Evolutionary conservation across 2,113 vertebrate genomes (phyloP).

Genomic region (Promerops cafer): DNA sequence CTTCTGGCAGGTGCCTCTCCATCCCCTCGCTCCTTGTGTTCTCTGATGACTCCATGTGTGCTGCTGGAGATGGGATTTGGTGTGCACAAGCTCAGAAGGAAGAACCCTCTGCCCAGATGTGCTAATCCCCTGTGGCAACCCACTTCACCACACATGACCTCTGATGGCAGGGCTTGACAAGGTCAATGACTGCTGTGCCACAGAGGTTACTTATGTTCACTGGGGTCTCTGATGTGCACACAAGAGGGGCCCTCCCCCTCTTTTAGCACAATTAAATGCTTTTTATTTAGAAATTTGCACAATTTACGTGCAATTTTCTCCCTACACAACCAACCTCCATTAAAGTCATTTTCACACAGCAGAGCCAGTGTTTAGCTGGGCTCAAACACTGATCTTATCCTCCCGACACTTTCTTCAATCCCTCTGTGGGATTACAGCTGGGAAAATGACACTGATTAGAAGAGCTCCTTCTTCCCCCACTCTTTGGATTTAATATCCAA

Average conservation of each 20-base stretch:
- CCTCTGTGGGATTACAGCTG: neutral
- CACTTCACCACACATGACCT: constrained; percentile 32
- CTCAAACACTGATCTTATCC: constrained; percentile 5
- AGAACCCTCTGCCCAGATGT: constrained; percentile 49
- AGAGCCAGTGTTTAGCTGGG: neutral
- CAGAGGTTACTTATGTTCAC: neutral
- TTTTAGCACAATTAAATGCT: constrained; percentile 21
- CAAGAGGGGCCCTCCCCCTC: neutral
- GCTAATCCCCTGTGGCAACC: constrained; percentile 49
- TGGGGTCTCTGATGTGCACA: neutral
- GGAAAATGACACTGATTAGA: constrained; percentile 1
- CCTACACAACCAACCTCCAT: neutral
- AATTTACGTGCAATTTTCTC: neutral
- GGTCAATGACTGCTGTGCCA: constrained; percentile 40
- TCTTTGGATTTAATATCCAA: neutral
- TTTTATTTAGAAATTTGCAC: constrained; percentile 42
- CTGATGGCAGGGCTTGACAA: constrained; percentile 21
- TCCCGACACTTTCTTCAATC: constrained; percentile 5
- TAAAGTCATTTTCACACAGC: neutral
- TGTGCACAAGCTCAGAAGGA: neutral
- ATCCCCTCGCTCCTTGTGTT: neutral
- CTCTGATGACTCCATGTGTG: neutral
- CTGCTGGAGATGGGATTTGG: constrained; percentile 7
- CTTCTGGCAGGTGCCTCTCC: neutral
- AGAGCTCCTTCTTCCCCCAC: neutral